Percentiles rank a stretch among this genome's conserved stretches.
phyloP scores from a whole-genome alignment of 2,797 vertebrate species.

The Cheirogaleus major region DNA sequence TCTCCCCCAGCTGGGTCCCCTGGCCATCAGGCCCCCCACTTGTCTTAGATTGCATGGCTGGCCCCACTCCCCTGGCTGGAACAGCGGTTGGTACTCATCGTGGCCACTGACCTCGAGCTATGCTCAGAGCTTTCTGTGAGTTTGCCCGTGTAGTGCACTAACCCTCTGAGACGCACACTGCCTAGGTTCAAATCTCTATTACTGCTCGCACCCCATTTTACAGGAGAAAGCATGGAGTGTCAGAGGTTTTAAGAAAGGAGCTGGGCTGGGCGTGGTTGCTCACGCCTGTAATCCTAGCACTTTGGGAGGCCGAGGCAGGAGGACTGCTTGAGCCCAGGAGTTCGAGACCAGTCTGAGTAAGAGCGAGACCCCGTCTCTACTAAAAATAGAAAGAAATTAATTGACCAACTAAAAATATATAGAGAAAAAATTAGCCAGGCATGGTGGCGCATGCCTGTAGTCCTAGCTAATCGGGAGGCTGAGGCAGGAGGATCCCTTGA shows the following conservation, averaged over 20 bases:
- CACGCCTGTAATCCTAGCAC: too few relatives aligned
- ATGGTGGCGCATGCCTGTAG: too few relatives aligned
- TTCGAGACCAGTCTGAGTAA: too few relatives aligned
- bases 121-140: neutral
- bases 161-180: neutral
- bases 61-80: neutral
- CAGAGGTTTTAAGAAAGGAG: neutral
- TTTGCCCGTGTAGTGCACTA: neutral
- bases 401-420: too few relatives aligned
- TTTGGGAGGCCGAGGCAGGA: too few relatives aligned
- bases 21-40: neutral
- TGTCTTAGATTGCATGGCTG: neutral
- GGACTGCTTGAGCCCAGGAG: too few relatives aligned
- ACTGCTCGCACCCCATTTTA: neutral
- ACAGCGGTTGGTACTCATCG: neutral
- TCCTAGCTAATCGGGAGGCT: too few relatives aligned
- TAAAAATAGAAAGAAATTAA: too few relatives aligned
- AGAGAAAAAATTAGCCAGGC: too few relatives aligned
- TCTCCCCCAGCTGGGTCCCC: neutral
- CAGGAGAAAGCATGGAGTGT: neutral
- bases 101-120: neutral
- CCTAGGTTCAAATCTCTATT: neutral
- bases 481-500: too few relatives aligned
- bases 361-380: too few relatives aligned
- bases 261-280: too few relatives aligned